phyloP scores from a whole-genome alignment of 2,888 invertebrate genomes.

The Aleiodes testaceus region DNA sequence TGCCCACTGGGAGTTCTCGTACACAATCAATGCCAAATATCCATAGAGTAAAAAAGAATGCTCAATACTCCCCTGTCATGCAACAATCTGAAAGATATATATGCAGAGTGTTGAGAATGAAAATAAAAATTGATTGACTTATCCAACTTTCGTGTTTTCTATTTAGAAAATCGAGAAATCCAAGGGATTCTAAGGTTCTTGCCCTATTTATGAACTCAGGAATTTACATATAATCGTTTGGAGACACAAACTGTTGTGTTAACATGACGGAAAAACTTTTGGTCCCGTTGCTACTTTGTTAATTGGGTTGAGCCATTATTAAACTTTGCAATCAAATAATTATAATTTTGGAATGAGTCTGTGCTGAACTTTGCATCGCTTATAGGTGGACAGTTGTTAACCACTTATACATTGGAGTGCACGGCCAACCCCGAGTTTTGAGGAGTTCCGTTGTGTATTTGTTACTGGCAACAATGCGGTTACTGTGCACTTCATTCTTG shows the following conservation, averaged over 20 bases:
- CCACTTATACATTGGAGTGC: conserved; percentile 18
- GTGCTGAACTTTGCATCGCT: conserved; percentile 9
- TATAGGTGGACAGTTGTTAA: conserved; percentile 22
- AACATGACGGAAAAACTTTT: conserved; percentile 1
- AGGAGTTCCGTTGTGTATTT: not conserved
- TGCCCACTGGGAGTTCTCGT: not conserved
- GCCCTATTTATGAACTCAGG: not conserved
- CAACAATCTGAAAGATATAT: not conserved
- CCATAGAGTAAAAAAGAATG: not conserved
- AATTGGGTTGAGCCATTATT: conserved; percentile 22
- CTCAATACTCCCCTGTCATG: not conserved
- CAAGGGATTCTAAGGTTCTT: not conserved
- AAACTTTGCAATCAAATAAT: conserved; percentile 29
- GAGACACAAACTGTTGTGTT: not conserved
- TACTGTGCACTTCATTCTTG: too few species aligned
- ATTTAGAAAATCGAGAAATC: too few species aligned
- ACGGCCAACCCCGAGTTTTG: not conserved
- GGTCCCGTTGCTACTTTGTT: conserved; percentile 7
- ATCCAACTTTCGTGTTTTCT: too few species aligned
- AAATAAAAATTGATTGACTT: too few species aligned
- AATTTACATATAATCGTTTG: not conserved
- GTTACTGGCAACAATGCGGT: not conserved
- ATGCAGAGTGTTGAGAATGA: not conserved
- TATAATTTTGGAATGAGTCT: conserved; percentile 22
- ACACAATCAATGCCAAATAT: not conserved